Conservation (phyloP, 1,140 invertebrate genomes). For the Orchesella cincta region DNA sequence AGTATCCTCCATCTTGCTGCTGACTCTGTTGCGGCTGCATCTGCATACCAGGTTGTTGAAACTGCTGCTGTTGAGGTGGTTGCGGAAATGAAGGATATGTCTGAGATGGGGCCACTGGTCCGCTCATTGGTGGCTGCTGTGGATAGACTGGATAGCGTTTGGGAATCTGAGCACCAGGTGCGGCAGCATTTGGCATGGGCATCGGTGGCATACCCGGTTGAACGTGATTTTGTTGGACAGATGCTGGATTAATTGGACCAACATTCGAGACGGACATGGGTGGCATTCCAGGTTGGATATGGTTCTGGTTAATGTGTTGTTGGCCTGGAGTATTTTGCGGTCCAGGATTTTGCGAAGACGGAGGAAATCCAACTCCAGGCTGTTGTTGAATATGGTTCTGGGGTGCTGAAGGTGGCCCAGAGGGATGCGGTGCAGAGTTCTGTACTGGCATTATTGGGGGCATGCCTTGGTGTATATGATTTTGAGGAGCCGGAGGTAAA, state of each 20-base stretch:
- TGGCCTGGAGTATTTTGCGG: neutral
- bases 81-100: constrained; percentile 27
- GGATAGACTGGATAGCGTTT: constrained; percentile 43
- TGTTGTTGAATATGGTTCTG: constrained; percentile 33
- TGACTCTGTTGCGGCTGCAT: constrained; percentile 43
- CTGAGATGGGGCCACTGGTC: neutral
- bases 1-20: constrained; percentile 35
- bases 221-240: neutral
- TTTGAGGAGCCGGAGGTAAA: too few relatives aligned
- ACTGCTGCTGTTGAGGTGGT: constrained; percentile 48
- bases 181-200: neutral
- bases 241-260: neutral
- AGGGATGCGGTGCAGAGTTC: too few relatives aligned
- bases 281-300: constrained; percentile 4
- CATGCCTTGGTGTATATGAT: too few relatives aligned
- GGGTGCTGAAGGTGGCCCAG: constrained; percentile 37
- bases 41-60: constrained; percentile 48
- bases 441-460: too few relatives aligned
- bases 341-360: neutral
- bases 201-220: neutral
- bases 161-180: neutral
- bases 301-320: neutral
- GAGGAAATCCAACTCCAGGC: neutral
- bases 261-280: neutral
- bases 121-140: constrained; percentile 37